A percentile compares a stretch with the other conserved stretches of the same genome.
phyloP scores from a whole-genome alignment of 2,113 vertebrate species.

The Cnemophilus loriae region DNA sequence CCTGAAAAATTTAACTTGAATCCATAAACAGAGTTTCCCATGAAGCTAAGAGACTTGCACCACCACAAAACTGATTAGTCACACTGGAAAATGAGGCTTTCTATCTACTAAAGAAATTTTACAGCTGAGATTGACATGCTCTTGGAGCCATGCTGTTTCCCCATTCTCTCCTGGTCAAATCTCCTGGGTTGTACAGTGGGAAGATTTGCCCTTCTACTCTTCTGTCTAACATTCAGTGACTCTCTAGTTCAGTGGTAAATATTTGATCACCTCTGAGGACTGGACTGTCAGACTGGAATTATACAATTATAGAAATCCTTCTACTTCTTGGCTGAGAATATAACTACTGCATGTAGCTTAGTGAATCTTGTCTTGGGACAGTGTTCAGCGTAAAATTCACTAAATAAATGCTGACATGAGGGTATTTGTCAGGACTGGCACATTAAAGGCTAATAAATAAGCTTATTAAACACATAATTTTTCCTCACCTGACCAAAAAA shows the following conservation, averaged over 20 bases:
- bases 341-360: background rate
- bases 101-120: background rate
- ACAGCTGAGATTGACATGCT: background rate
- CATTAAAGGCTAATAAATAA: background rate
- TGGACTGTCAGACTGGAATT: background rate
- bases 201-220: background rate
- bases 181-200: background rate
- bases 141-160: background rate
- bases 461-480: background rate
- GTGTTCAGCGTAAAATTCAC: background rate
- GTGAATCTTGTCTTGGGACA: background rate
- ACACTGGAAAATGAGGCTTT: conserved; percentile 3
- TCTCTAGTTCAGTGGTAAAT: background rate
- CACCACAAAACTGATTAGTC: background rate
- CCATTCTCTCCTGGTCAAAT: background rate
- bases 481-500: background rate
- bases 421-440: background rate
- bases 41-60: background rate
- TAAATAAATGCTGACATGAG: background rate
- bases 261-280: background rate
- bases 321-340: background rate
- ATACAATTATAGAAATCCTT: background rate
- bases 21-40: background rate
- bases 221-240: background rate
- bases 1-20: background rate